Evolutionary conservation across 2,113 vertebrate species (phyloP).

Genomic region (Vimba vimba): DNA sequence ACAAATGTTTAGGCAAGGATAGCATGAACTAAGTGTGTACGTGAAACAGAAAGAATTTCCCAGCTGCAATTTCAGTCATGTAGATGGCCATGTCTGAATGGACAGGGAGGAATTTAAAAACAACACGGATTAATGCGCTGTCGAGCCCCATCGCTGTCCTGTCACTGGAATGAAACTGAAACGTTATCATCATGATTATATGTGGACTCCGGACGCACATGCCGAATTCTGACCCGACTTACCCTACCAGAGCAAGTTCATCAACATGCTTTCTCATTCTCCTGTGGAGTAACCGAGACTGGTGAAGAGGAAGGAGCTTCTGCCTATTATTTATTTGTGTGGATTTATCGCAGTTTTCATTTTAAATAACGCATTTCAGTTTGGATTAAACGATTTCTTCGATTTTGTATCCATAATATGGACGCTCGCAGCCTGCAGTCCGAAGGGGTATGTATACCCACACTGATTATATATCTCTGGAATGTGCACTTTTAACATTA

Average conservation of each 20-base stretch:
- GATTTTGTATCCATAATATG: not conserved
- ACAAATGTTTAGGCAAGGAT: conserved; percentile 16
- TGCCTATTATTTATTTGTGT: not conserved
- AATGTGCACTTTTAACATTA: conserved; percentile 8
- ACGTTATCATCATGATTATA: conserved; percentile 15
- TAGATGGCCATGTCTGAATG: not conserved
- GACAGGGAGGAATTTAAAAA: not conserved
- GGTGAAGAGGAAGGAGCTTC: not conserved
- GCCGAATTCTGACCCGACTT: conserved; percentile 23
- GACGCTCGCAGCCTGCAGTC: not conserved
- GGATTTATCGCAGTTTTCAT: not conserved
- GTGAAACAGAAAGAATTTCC: not conserved
- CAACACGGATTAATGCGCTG: not conserved
- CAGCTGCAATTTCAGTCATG: not conserved
- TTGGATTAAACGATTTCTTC: conserved; percentile 27
- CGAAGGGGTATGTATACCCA: conserved; percentile 25
- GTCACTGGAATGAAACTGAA: conserved; percentile 20
- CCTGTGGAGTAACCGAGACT: not conserved
- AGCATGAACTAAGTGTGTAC: not conserved
- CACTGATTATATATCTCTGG: not conserved
- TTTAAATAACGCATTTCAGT: not conserved
- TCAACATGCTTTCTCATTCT: conserved; percentile 17
- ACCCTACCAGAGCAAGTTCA: conserved; percentile 24
- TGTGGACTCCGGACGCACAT: conserved; percentile 25
- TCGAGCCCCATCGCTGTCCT: not conserved